Conservation (phyloP, 2,113 vertebrate species). For the Takifugu bimaculatus region DNA sequence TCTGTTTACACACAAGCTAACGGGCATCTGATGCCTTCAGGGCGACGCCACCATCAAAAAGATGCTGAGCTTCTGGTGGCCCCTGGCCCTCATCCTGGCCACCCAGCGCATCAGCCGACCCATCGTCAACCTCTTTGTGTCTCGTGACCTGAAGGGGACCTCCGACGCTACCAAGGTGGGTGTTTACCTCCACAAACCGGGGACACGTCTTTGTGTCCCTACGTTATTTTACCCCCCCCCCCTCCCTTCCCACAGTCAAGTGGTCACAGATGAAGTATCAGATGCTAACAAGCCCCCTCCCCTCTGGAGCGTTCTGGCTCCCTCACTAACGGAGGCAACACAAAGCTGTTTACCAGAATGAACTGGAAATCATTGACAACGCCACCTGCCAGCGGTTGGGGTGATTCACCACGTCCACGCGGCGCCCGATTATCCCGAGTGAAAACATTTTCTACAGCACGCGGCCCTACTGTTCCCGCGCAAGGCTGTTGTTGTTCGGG, state of each 20-base stretch:
- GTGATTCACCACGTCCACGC: conserved; percentile 55
- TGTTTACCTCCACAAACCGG: not conserved
- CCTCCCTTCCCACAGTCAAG: conserved; percentile 16
- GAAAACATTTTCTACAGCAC: conserved; percentile 51
- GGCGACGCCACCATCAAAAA: conserved; percentile 93
- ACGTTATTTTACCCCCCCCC: not conserved
- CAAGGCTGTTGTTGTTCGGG: conserved; percentile 35
- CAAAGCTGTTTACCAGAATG: conserved; percentile 67
- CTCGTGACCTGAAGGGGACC: conserved; percentile 90
- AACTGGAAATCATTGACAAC: conserved; percentile 59
- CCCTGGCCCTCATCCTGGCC: conserved; percentile 91
- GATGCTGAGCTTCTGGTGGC: conserved; percentile 99
- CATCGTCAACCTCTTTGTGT: conserved; percentile 97
- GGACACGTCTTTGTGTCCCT: no score
- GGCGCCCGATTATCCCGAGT: conserved; percentile 36
- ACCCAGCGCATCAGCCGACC: conserved; percentile 96
- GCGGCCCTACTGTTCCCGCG: conserved; percentile 26
- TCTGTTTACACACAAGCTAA: not conserved
- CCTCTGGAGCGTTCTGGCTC: conserved; percentile 63
- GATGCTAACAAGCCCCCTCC: conserved; percentile 48
- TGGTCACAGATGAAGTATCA: conserved; percentile 40
- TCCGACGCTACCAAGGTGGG: conserved; percentile 87
- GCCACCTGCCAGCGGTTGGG: conserved; percentile 57
- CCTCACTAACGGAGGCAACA: conserved; percentile 52
- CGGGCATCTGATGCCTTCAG: conserved; percentile 61